These are phyloP conservation scores for Cyphomyrus discorhynchus DNA, from an alignment of 2,113 vertebrate genomes.

Conservation along the genomic window DNA sequence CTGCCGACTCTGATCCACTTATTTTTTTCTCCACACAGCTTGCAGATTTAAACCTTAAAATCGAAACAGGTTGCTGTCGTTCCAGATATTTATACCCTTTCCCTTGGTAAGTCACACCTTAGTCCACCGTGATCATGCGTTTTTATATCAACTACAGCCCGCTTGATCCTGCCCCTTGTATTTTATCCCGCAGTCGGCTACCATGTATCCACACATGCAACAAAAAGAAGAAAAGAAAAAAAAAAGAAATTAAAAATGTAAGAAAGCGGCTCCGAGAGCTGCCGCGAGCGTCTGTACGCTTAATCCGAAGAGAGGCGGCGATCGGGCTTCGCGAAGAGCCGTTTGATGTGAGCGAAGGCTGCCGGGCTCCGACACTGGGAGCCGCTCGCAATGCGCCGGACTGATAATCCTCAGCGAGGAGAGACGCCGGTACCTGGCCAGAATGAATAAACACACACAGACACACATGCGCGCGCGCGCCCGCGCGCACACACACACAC, in stretches of 20 bases:
- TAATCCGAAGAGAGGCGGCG: slow-evolving; percentile 37
- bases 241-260: background rate
- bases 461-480: background rate
- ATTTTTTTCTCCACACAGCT: background rate
- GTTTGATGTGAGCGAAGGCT: slow-evolving; percentile 47
- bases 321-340: slow-evolving; percentile 38
- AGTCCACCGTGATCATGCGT: background rate
- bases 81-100: background rate
- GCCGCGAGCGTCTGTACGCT: background rate
- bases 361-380: slow-evolving; percentile 54
- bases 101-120: background rate
- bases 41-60: background rate
- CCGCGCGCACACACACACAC: background rate
- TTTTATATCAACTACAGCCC: background rate
- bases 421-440: slow-evolving; percentile 35
- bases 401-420: slow-evolving; percentile 27
- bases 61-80: background rate
- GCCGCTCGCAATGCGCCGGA: slow-evolving; percentile 45
- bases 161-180: background rate
- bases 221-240: background rate
- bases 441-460: slow-evolving; percentile 40
- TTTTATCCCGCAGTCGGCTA: background rate
- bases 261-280: background rate
- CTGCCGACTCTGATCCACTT: background rate
- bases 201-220: background rate